Conservation (phyloP, 2,797 vertebrate genomes). For the Leuciscus waleckii region DNA sequence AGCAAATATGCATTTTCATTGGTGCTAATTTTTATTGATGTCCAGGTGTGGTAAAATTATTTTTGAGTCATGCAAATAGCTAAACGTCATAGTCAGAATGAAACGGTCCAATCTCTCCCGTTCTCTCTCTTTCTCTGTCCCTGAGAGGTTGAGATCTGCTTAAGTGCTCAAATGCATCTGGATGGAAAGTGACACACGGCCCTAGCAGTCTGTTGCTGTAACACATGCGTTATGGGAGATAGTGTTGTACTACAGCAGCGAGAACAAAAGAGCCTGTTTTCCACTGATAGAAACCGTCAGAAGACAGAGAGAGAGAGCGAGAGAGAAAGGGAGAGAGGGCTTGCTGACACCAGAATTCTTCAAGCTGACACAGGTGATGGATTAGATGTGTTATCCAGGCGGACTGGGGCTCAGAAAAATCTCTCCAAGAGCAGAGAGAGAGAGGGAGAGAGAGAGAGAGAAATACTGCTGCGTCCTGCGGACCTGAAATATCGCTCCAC, state of each 20-base stretch:
- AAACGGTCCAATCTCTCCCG: neutral
- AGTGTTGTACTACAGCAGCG: constrained; percentile 71
- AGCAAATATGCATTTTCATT: neutral
- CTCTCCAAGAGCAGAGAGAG: constrained; percentile 38
- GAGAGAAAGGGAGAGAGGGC: constrained; percentile 53
- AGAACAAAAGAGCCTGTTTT: constrained; percentile 69
- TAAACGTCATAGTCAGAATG: neutral
- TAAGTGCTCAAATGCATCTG: constrained; percentile 45
- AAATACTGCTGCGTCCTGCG: constrained; percentile 4
- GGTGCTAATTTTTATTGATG: neutral
- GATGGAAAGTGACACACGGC: constrained; percentile 72
- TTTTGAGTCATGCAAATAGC: neutral
- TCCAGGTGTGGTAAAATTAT: neutral
- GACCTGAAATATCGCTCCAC: constrained; percentile 60
- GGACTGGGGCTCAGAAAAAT: constrained; percentile 73
- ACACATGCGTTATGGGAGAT: constrained; percentile 72
- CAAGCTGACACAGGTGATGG: constrained; percentile 81
- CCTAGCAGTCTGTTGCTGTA: constrained; percentile 65
- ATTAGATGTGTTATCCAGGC: constrained; percentile 81
- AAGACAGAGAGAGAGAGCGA: constrained; percentile 46
- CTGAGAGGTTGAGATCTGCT: constrained; percentile 43
- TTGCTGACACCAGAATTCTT: constrained; percentile 78
- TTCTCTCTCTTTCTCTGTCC: neutral
- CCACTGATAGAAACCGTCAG: constrained; percentile 65
- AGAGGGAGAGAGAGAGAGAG: constrained; percentile 15